A percentile compares a stretch with the other conserved stretches of the same genome.
Evolutionary conservation across 2,113 vertebrate genomes (phyloP).

Genomic region (Cyanoderma ruficeps): DNA sequence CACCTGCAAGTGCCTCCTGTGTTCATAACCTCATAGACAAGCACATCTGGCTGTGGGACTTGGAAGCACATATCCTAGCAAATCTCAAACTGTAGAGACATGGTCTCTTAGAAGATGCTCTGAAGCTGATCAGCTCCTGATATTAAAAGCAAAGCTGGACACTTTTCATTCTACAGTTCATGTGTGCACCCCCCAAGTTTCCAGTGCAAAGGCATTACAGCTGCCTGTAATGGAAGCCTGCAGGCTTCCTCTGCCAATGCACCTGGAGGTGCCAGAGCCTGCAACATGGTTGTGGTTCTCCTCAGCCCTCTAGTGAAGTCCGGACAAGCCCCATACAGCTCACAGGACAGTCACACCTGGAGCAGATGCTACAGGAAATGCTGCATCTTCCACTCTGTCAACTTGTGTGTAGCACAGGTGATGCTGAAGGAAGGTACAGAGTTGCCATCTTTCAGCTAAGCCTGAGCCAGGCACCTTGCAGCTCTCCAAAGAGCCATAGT

Average conservation of each 20-base stretch:
- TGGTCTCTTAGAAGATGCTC: background rate
- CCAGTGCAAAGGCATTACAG: background rate
- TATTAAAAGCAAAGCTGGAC: background rate
- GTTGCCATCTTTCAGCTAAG: background rate
- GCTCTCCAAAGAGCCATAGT: background rate
- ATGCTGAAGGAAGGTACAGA: background rate
- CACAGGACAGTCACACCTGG: background rate
- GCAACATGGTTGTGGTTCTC: rapidly evolving
- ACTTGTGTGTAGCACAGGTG: background rate
- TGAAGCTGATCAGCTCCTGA: background rate
- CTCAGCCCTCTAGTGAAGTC: background rate
- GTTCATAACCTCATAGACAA: rapidly evolving
- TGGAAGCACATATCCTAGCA: background rate
- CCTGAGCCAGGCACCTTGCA: background rate
- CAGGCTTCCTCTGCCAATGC: rapidly evolving
- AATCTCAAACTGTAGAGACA: background rate
- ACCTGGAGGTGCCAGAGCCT: background rate
- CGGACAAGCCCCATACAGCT: background rate
- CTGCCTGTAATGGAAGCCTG: rapidly evolving
- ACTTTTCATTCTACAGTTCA: background rate
- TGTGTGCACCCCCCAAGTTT: background rate
- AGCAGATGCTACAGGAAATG: background rate
- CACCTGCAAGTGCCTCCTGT: background rate
- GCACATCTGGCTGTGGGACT: background rate
- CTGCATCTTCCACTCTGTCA: background rate